Base-by-base conservation (phyloP, 2,113 vertebrate genomes). In the Catagonus wagneri region DNA sequence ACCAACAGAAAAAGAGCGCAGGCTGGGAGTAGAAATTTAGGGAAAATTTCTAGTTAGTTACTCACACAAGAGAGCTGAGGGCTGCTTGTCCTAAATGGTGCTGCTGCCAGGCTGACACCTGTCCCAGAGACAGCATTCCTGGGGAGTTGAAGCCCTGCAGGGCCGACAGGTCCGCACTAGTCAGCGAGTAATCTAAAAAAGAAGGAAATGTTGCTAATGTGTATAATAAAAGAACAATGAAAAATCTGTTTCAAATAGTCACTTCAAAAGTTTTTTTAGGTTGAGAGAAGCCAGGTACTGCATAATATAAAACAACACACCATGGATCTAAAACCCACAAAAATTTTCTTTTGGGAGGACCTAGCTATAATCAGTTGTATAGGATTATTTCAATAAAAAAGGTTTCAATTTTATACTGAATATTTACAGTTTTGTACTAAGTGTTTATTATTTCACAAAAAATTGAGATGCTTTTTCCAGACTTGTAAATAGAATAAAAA, bases 51-150 rank as follows among this genome's bases (percentile, higher is more conserved):
- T 2, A 23, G 66, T 52, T n/a, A 79, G 54, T 39, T 98, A 99
- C 99, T 99, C 99, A 99, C 99, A 99, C 99, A 91, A 99, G 99
- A 97, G 99, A 99, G 99, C 99, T 99, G 99, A 99, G 99, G 97
- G 99, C 99, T 27, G 99, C 99, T 94, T 99, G 99, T 97, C 99
- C 99, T 65, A 99, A 98, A 94, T 99, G 99, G 98, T 99, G 99
- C 98, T 99, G 99, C 98, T 99, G 99, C 99, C 99, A 99, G 99
- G 99, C 99, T 78, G 99, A 99, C 96, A 99, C 99, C 98, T 99
- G 99, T 97, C 99, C 99, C 94, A 99, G 97, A 68, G 99, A 99
- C 98, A 99, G 99, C 98, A 99, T 99, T 72, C 99, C 99, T 1
- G 99, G 99, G 97, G 99, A 99, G 98, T 98, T 98, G 98, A 99